Conservation (phyloP, 2,888 invertebrate genomes). For the Drosophila ezoana region DNA sequence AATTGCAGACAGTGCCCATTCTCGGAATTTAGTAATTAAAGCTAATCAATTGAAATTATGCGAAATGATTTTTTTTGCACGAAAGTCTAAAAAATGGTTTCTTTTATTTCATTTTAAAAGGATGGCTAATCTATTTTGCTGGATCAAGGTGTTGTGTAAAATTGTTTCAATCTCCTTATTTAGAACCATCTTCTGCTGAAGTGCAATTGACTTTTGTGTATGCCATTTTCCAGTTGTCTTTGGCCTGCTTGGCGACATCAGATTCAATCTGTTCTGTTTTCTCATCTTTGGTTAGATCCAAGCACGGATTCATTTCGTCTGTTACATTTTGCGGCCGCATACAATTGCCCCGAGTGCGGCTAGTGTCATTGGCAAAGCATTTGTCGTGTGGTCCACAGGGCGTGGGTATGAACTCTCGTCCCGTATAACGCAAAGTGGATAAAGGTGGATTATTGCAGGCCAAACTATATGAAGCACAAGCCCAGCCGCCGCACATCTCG, state of each 20-base stretch:
- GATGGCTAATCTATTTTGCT: background rate
- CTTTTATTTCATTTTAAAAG: background rate
- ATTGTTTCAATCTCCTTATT: background rate
- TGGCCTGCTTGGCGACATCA: background rate
- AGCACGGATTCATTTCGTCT: slow-evolving; percentile 25
- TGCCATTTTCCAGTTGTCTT: slow-evolving; percentile 22
- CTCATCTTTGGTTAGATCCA: background rate
- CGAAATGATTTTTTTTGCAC: no score
- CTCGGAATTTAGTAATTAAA: no score
- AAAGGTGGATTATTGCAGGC: slow-evolving; percentile 61
- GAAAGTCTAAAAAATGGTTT: no score
- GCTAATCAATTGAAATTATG: no score
- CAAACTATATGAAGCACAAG: slow-evolving; percentile 63
- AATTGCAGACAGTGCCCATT: no score
- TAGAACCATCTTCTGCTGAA: no score
- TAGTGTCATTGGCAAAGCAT: slow-evolving; percentile 56
- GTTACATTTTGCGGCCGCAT: slow-evolving; percentile 32
- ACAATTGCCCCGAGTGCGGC: slow-evolving; percentile 49
- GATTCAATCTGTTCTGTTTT: background rate
- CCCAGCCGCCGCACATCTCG: slow-evolving; percentile 71
- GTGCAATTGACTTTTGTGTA: slow-evolving; percentile 12
- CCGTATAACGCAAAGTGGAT: slow-evolving; percentile 65
- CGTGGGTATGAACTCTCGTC: slow-evolving; percentile 64
- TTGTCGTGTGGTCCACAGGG: slow-evolving; percentile 60
- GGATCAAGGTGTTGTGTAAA: background rate